phyloP scores from a whole-genome alignment of 1,140 invertebrate genomes.

The Drosophila kanapiae region DNA sequence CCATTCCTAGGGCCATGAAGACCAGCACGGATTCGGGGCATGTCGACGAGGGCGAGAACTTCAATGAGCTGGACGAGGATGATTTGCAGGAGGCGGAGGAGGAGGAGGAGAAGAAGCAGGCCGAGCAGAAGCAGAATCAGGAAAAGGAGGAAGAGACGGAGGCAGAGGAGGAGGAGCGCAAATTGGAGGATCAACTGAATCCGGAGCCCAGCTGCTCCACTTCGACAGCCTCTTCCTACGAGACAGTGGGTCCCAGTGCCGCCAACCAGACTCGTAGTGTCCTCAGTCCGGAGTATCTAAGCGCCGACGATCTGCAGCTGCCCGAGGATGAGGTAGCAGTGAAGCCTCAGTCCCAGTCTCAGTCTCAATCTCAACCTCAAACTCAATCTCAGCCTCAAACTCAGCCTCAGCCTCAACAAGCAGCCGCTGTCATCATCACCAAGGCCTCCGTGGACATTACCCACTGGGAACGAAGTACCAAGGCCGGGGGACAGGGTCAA shows the following conservation, averaged over 20 bases:
- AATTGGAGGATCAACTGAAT: slow-evolving; percentile 15
- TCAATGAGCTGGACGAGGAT: slow-evolving; percentile 63
- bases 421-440: slow-evolving; percentile 88
- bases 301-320: slow-evolving; percentile 77
- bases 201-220: slow-evolving; percentile 69
- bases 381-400: too few species aligned
- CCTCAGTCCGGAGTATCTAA: slow-evolving; percentile 77
- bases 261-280: slow-evolving; percentile 52
- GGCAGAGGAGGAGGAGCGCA: not conserved
- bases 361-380: slow-evolving; percentile 22
- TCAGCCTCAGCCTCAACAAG: slow-evolving; percentile 22
- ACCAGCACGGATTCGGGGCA: slow-evolving; percentile 85
- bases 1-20: slow-evolving; percentile 80
- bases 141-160: slow-evolving; percentile 6
- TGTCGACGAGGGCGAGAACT: slow-evolving; percentile 86
- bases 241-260: slow-evolving; percentile 72
- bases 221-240: slow-evolving; percentile 81
- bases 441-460: slow-evolving; percentile 89
- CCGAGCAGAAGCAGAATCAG: not conserved
- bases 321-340: slow-evolving; percentile 54
- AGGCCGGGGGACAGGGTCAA: slow-evolving; percentile 55
- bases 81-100: slow-evolving; percentile 20
- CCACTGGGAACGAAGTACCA: slow-evolving; percentile 82
- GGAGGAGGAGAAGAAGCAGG: slow-evolving; percentile 1
- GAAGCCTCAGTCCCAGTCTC: slow-evolving; percentile 7